Evolutionary conservation across 1,140 invertebrate genomes (phyloP).

Genomic region (Caenorhabditis latens): DNA sequence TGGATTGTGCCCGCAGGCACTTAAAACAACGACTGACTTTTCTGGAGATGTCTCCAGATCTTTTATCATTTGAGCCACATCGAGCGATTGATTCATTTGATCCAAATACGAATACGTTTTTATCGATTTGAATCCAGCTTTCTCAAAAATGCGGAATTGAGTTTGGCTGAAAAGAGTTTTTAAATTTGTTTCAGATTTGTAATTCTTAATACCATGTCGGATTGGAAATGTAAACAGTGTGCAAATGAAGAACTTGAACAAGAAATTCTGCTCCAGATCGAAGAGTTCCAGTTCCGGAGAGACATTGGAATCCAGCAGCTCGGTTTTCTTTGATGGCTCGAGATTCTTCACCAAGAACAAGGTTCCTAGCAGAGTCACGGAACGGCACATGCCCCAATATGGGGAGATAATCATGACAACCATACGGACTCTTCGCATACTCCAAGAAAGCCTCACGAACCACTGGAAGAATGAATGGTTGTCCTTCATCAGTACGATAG

Average conservation of each 20-base stretch:
- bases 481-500: conserved; percentile 88
- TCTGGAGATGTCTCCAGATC: not conserved
- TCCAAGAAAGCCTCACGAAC: conserved; percentile 88
- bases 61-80: not conserved
- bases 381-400: conserved; percentile 90
- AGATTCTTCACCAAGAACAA: conserved; percentile 88
- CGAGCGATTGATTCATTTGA: not conserved
- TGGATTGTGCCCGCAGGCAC: conserved; percentile 97
- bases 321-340: conserved; percentile 84
- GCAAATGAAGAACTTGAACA: conserved; percentile 83
- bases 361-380: conserved; percentile 84
- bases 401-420: conserved; percentile 96
- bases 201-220: conserved; percentile 86
- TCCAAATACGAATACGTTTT: conserved; percentile 82
- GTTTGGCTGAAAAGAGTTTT: conserved; percentile 80
- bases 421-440: conserved; percentile 86
- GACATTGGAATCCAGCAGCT: conserved; percentile 88
- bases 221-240: conserved; percentile 88
- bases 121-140: conserved; percentile 86
- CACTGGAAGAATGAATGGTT: conserved; percentile 96
- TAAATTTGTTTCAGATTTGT: not conserved
- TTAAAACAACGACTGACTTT: conserved; percentile 90
- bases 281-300: conserved; percentile 89
- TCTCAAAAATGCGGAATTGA: conserved; percentile 89
- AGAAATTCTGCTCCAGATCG: conserved; percentile 91